Percentiles rank a stretch among this genome's conserved stretches.
Conservation (phyloP, 2,888 invertebrate species). For the Litoditis marina region DNA sequence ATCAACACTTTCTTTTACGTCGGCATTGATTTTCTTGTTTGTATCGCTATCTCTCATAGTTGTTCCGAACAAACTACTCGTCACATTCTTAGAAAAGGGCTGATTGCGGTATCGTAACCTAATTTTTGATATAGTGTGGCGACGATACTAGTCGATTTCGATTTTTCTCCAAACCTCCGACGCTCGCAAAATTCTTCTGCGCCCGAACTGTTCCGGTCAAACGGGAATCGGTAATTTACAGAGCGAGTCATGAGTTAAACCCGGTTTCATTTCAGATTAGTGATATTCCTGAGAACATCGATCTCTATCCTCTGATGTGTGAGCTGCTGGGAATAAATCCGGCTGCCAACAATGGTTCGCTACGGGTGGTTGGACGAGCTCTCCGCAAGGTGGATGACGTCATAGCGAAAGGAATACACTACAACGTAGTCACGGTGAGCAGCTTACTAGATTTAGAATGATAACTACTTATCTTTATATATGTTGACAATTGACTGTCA, state of each 20-base stretch:
- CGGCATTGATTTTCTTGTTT: no score
- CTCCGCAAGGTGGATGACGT: conserved; percentile 11
- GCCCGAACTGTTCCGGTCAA: no score
- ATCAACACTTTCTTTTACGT: conserved; percentile 6
- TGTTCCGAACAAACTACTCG: neutral
- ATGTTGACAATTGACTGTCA: neutral
- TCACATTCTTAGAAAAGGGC: neutral
- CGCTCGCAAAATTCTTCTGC: no score
- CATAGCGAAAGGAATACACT: conserved; percentile 3
- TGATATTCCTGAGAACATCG: conserved; percentile 70
- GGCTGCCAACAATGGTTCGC: conserved; percentile 63
- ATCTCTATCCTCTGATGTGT: conserved; percentile 71
- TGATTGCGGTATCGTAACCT: neutral
- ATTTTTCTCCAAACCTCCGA: no score
- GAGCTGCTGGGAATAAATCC: conserved; percentile 68
- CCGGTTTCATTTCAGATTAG: conserved; percentile 35
- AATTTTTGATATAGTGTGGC: neutral
- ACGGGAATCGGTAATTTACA: no score
- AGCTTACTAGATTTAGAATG: neutral
- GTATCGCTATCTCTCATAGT: neutral
- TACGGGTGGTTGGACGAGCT: conserved; percentile 27
- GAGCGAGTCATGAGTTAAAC: no score
- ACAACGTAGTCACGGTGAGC: conserved; percentile 30
- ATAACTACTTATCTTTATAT: neutral
- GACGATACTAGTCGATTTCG: no score